phyloP scores from a whole-genome alignment of 2,888 invertebrate genomes.

The Diabrotica balteata region DNA sequence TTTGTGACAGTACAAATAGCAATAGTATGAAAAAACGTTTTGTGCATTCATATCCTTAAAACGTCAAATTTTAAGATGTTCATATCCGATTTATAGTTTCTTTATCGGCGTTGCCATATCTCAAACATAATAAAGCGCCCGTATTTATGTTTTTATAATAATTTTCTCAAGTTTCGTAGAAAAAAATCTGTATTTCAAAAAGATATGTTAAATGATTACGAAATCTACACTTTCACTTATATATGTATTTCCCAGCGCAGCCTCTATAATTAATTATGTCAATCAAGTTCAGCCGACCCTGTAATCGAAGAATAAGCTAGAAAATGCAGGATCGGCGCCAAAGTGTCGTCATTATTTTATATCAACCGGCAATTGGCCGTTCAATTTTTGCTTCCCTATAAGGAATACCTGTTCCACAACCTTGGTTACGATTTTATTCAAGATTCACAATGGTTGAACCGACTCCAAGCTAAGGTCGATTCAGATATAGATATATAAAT shows the following conservation, averaged over 20 bases:
- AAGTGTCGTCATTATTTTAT: conserved; percentile 13
- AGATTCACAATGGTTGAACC: conserved; percentile 23
- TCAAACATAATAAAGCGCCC: no score
- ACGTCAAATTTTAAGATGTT: no score
- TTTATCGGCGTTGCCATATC: no score
- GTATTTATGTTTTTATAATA: no score
- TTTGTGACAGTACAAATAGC: no score
- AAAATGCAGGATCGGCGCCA: conserved; percentile 21
- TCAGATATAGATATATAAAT: conserved; percentile 10
- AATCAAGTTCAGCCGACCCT: conserved; percentile 20
- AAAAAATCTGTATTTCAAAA: background rate
- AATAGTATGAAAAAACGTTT: no score
- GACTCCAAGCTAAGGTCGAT: conserved; percentile 19
- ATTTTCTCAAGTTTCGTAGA: no score
- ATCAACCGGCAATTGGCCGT: conserved; percentile 6
- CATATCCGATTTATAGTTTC: no score
- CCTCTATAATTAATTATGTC: conserved; percentile 18
- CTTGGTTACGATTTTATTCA: conserved; percentile 35
- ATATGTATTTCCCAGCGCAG: conserved; percentile 4
- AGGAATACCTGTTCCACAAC: conserved; percentile 40
- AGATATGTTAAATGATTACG: conserved; percentile 5
- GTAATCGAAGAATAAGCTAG: conserved; percentile 17
- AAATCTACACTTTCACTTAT: conserved; percentile 7
- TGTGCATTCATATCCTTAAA: no score
- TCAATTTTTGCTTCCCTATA: conserved; percentile 42